These are phyloP conservation scores for Lasioglossum oenotherae DNA, from an alignment of 2,888 invertebrate genomes.

Conservation along the genomic window DNA sequence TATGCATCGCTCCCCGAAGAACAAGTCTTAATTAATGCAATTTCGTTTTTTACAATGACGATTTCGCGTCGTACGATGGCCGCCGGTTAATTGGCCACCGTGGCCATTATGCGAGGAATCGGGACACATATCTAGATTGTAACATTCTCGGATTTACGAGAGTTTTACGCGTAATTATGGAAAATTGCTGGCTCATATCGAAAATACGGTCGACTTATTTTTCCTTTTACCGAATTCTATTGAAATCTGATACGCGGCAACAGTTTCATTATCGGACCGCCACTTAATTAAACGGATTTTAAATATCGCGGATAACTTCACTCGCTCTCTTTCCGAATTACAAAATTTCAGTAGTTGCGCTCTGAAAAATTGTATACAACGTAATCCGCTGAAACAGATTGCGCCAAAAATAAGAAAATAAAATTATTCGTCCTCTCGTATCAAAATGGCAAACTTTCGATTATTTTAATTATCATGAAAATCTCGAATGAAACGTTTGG, in stretches of 20 bases:
- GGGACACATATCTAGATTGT: not conserved
- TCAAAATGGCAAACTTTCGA: not conserved
- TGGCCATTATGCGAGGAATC: not conserved
- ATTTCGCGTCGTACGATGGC: not conserved
- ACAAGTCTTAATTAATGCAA: conserved; percentile 30
- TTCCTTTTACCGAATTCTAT: not conserved
- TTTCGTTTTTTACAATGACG: conserved; percentile 3
- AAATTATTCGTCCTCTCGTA: not conserved
- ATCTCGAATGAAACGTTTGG: not conserved
- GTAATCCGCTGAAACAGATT: not conserved
- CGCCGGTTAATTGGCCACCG: not conserved
- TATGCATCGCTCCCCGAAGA: not conserved
- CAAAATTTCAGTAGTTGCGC: not conserved
- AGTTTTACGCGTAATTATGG: not conserved
- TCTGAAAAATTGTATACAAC: not conserved
- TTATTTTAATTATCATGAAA: no score
- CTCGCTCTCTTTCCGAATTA: not conserved
- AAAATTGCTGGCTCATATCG: not conserved
- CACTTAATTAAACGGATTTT: not conserved
- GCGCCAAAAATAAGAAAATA: not conserved
- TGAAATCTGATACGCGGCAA: not conserved
- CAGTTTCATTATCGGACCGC: not conserved
- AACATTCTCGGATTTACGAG: not conserved
- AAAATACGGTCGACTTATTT: not conserved
- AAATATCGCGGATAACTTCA: not conserved